These are phyloP conservation scores for Orchesella cincta DNA, from an alignment of 1,140 invertebrate species.

Conservation along the genomic window DNA sequence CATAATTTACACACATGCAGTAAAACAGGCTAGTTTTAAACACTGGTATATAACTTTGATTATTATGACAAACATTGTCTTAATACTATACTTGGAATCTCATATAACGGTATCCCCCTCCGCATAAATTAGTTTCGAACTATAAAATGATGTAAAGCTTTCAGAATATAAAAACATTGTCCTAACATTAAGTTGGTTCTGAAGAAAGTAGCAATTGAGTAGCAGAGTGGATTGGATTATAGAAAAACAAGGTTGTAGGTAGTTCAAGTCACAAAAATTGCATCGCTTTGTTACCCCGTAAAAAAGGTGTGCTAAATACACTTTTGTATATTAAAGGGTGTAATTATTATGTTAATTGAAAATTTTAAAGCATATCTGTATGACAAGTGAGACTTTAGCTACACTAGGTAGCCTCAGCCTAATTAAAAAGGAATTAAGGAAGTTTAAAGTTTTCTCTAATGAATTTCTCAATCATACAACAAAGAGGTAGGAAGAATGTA, in stretches of 20 bases:
- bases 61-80: background rate
- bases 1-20: background rate
- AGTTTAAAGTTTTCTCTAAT: background rate
- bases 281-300: too few species aligned
- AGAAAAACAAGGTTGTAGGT: too few species aligned
- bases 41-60: conserved; percentile 28
- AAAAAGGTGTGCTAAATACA: too few species aligned
- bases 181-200: too few species aligned
- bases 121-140: too few species aligned
- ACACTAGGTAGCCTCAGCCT: background rate
- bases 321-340: too few species aligned
- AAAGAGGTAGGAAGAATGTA: conserved; percentile 65
- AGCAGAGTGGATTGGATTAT: too few species aligned
- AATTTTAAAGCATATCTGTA: conserved; percentile 1
- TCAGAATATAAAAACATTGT: conserved; percentile 2
- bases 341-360: too few species aligned
- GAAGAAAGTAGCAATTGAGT: too few species aligned
- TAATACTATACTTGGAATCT: conserved; percentile 9
- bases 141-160: conserved; percentile 5
- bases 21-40: conserved; percentile 20
- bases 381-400: conserved; percentile 12
- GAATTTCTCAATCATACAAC: conserved; percentile 50
- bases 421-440: background rate
- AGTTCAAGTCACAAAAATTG: too few species aligned
- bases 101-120: background rate